A percentile compares a stretch with the other conserved stretches of the same genome.
phyloP scores from a whole-genome alignment of 2,797 vertebrate species.

The Gambusia yucatana region DNA sequence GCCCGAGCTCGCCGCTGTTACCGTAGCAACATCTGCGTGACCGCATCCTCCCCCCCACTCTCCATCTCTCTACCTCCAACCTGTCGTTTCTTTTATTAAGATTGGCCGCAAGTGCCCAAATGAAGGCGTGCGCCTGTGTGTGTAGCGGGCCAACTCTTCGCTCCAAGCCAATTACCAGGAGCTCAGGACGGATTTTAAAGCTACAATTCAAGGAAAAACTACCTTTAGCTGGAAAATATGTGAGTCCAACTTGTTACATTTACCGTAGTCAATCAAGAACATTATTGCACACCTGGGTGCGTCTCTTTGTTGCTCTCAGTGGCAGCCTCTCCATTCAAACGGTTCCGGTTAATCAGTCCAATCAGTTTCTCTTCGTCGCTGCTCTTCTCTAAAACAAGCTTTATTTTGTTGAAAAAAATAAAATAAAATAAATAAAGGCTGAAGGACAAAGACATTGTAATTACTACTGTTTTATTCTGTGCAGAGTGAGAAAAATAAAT shows the following conservation, averaged over 20 bases:
- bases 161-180: conserved; percentile 61
- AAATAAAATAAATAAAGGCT: neutral
- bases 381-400: neutral
- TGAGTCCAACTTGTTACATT: conserved; percentile 52
- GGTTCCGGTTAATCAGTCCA: conserved; percentile 1
- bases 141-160: conserved; percentile 26
- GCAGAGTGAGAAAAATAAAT: neutral
- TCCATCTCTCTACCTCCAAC: conserved; percentile 34
- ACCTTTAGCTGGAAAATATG: conserved; percentile 37
- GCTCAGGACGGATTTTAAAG: conserved; percentile 47
- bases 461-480: conserved; percentile 1
- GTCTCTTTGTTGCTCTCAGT: conserved; percentile 30
- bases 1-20: conserved; percentile 66
- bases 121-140: conserved; percentile 18
- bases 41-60: conserved; percentile 42
- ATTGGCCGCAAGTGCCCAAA: conserved; percentile 55
- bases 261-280: conserved; percentile 55
- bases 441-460: conserved; percentile 5
- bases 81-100: conserved; percentile 76
- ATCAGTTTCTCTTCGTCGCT: neutral
- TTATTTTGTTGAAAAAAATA: neutral
- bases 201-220: conserved; percentile 44
- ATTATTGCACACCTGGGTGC: conserved; percentile 54
- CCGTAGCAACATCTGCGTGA: conserved; percentile 77
- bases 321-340: conserved; percentile 16